Conservation (phyloP, 2,797 vertebrate genomes). For the Apogon talboti region DNA sequence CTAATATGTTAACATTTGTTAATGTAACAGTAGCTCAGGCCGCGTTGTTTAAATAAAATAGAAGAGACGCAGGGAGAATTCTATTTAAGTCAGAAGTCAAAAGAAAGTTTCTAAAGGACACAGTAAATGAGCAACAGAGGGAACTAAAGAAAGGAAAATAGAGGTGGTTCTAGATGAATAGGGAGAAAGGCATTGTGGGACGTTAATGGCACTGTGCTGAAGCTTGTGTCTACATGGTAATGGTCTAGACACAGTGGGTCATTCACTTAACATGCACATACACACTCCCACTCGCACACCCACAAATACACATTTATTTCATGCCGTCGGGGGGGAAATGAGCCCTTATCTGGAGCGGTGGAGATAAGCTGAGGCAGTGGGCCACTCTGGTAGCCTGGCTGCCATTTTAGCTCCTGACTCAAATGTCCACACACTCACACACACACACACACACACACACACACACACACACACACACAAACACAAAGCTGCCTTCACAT, state of each 20-base stretch:
- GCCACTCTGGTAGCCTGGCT: slow-evolving; percentile 50
- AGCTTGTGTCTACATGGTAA: slow-evolving; percentile 44
- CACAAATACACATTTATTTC: slow-evolving; percentile 68
- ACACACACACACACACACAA: slow-evolving; percentile 11
- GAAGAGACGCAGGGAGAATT: slow-evolving; percentile 1
- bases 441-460: slow-evolving; percentile 15
- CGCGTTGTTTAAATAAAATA: background rate
- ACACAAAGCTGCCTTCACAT: slow-evolving; percentile 12
- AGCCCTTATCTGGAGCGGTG: slow-evolving; percentile 77
- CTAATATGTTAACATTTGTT: too few species aligned
- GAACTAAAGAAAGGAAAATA: slow-evolving; percentile 6
- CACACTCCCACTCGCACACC: slow-evolving; percentile 15
- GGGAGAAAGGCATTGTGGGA: slow-evolving; percentile 31
- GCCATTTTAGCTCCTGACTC: slow-evolving; percentile 55
- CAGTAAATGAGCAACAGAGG: slow-evolving; percentile 14
- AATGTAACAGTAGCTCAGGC: too few species aligned
- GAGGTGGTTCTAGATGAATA: slow-evolving; percentile 9
- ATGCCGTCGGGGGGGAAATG: slow-evolving; percentile 64
- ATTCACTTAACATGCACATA: slow-evolving; percentile 40
- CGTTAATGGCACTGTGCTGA: slow-evolving; percentile 55
- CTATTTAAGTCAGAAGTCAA: background rate
- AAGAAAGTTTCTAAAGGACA: background rate
- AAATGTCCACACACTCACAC: slow-evolving; percentile 3
- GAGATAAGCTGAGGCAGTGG: slow-evolving; percentile 75
- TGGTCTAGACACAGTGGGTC: slow-evolving; percentile 46